A percentile compares a stretch with the other conserved stretches of the same genome.
These are phyloP conservation scores for Propithecus coquereli DNA, from an alignment of 2,113 vertebrate species.

Conservation along the genomic window DNA sequence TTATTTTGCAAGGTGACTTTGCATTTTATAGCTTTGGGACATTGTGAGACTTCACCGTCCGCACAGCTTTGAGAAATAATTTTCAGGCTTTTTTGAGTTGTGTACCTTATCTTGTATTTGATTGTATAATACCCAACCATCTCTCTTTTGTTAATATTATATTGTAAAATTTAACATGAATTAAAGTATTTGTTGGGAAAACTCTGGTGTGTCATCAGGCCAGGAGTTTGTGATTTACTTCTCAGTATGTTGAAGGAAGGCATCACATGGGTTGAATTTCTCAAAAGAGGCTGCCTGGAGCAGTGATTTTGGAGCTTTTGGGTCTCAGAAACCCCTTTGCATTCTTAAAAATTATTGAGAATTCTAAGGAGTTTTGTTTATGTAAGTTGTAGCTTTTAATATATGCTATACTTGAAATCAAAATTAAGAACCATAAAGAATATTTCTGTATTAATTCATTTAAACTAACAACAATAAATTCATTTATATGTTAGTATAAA, in stretches of 20 bases:
- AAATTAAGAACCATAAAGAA: background rate
- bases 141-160: background rate
- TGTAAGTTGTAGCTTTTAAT: background rate
- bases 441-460: background rate
- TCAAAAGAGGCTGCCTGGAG: background rate
- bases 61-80: background rate
- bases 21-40: background rate
- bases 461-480: background rate
- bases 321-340: background rate
- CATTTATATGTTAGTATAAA: background rate
- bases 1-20: background rate
- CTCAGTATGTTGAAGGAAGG: background rate
- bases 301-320: background rate
- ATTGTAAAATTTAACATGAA: background rate
- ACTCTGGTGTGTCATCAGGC: background rate
- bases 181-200: background rate
- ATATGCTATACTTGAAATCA: background rate
- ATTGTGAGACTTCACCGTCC: background rate
- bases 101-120: background rate
- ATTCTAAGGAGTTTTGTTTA: conserved; percentile 13
- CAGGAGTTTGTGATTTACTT: background rate
- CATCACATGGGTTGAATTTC: background rate
- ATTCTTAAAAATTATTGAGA: background rate
- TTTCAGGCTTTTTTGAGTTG: background rate
- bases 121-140: background rate